phyloP scores from a whole-genome alignment of 2,113 vertebrate species.

The Rallus limicola region DNA sequence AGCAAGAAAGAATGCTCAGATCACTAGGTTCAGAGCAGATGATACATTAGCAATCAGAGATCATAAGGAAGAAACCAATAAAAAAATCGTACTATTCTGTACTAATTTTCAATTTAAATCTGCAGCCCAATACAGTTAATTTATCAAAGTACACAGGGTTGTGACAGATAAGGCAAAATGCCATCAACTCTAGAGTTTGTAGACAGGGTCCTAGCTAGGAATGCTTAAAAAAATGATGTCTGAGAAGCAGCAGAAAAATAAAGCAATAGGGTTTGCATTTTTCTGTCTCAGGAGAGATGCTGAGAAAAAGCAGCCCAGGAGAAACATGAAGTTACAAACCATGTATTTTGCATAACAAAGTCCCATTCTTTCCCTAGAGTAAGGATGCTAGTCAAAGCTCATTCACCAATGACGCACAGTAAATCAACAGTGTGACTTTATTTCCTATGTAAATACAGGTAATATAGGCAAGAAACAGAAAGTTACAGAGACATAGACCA shows the following conservation, averaged over 20 bases:
- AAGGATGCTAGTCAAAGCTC: background rate
- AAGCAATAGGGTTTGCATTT: background rate
- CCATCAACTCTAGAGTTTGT: background rate
- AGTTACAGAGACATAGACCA: background rate
- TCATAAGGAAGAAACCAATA: slow-evolving; percentile 14
- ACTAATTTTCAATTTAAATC: background rate
- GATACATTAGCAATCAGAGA: slow-evolving; percentile 9
- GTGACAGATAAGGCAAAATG: background rate
- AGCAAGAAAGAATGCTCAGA: background rate
- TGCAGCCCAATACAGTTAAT: background rate
- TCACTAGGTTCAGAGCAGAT: slow-evolving; percentile 12
- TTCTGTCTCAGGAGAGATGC: background rate
- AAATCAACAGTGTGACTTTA: background rate
- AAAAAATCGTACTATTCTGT: slow-evolving; percentile 19
- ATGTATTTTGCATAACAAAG: background rate
- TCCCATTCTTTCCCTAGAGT: background rate
- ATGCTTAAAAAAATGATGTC: background rate
- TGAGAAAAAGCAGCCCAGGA: background rate
- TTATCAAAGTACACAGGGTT: background rate
- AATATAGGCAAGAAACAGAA: background rate
- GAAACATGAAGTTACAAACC: background rate
- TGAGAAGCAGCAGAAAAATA: background rate
- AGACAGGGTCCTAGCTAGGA: background rate
- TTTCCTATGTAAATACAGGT: background rate
- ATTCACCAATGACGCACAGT: background rate